Percentiles rank a stretch among this genome's conserved stretches.
These are phyloP conservation scores for Gallinago paraguaiae DNA, from an alignment of 2,113 vertebrate genomes.

Conservation along the genomic window DNA sequence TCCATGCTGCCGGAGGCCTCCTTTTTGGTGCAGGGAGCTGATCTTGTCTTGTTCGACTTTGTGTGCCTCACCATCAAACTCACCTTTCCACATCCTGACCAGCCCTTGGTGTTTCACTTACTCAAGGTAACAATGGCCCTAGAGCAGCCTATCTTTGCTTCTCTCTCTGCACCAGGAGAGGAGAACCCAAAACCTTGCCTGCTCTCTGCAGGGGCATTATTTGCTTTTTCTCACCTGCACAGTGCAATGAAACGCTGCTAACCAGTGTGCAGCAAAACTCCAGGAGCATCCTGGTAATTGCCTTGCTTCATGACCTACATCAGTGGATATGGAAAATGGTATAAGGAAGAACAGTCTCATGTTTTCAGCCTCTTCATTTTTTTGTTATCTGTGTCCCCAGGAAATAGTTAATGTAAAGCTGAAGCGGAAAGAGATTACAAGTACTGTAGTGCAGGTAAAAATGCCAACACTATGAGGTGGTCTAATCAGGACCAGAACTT, in stretches of 20 bases:
- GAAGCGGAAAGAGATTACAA: background rate
- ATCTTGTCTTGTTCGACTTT: background rate
- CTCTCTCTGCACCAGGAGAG: background rate
- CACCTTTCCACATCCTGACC: background rate
- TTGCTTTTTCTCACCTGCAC: background rate
- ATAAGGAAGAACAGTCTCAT: background rate
- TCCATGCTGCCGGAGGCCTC: background rate
- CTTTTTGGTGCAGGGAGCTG: background rate
- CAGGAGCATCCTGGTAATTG: background rate
- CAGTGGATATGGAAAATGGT: background rate
- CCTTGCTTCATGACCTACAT: background rate
- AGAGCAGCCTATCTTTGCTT: background rate
- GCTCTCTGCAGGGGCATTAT: background rate
- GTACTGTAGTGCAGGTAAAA: background rate
- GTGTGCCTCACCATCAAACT: background rate
- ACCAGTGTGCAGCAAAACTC: background rate
- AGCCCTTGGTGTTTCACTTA: accelerated
- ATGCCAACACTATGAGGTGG: background rate
- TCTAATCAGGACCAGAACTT: background rate
- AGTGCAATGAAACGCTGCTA: background rate
- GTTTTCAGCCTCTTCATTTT: background rate
- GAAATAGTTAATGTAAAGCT: background rate
- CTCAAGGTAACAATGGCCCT: background rate
- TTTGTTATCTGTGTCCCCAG: background rate
- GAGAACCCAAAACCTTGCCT: background rate